phyloP scores from a whole-genome alignment of 2,113 vertebrate genomes.

The Serilophus lunatus region DNA sequence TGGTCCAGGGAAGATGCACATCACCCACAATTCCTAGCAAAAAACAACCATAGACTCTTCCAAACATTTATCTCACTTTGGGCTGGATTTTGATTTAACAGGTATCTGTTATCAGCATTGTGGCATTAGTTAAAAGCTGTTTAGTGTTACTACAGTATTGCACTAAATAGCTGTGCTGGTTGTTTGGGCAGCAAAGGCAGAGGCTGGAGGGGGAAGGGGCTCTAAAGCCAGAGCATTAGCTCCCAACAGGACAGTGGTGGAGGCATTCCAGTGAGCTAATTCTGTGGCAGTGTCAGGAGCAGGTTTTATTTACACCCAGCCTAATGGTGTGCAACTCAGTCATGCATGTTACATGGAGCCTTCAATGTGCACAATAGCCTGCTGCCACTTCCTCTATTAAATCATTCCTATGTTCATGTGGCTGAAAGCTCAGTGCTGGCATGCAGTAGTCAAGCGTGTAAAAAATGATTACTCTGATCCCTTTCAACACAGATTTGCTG shows the following conservation, averaged over 20 bases:
- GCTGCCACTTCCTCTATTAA: conserved; percentile 63
- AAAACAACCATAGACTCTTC: not conserved
- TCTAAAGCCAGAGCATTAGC: not conserved
- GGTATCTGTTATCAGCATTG: not conserved
- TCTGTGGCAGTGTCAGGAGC: conserved; percentile 11
- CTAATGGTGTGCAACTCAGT: conserved; percentile 54
- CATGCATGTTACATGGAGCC: conserved; percentile 58
- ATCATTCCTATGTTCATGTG: conserved; percentile 50
- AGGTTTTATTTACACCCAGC: conserved; percentile 53
- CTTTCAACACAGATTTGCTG: conserved; percentile 56
- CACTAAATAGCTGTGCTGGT: not conserved
- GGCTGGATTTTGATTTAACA: not conserved
- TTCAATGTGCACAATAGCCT: conserved; percentile 54
- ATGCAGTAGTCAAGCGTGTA: conserved; percentile 45
- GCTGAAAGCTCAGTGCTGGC: conserved; percentile 34
- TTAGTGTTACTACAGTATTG: not conserved
- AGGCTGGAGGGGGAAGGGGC: not conserved
- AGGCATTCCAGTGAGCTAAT: conserved; percentile 31
- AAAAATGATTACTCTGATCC: conserved; percentile 66
- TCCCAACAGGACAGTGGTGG: conserved; percentile 5
- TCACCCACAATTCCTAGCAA: not conserved
- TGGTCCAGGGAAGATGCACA: not conserved
- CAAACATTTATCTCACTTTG: not conserved
- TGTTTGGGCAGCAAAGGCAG: not conserved
- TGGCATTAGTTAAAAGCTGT: not conserved